These are phyloP conservation scores for Australoheros facetus DNA, from an alignment of 2,797 vertebrate genomes.

Conservation along the genomic window DNA sequence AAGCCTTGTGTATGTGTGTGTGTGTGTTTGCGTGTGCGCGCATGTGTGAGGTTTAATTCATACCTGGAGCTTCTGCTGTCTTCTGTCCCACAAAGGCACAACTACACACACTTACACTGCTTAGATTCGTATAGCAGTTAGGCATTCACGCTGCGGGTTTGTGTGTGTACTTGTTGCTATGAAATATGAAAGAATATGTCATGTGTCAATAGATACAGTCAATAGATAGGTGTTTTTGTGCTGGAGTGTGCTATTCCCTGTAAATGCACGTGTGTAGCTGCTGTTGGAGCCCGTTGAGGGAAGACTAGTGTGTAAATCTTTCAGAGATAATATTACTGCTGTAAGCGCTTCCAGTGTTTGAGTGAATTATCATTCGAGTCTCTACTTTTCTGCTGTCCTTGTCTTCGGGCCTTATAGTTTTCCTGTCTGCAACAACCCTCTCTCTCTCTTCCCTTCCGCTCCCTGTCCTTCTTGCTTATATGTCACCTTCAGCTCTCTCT, in stretches of 20 bases:
- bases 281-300: slow-evolving; percentile 36
- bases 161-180: neutral
- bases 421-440: slow-evolving; percentile 13
- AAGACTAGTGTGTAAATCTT: slow-evolving; percentile 46
- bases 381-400: slow-evolving; percentile 34
- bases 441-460: slow-evolving; percentile 4
- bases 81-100: neutral
- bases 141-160: no score
- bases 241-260: neutral
- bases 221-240: slow-evolving; percentile 1
- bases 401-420: slow-evolving; percentile 45
- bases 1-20: neutral
- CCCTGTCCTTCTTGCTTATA: slow-evolving; percentile 36
- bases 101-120: neutral
- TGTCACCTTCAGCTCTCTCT: slow-evolving; percentile 69
- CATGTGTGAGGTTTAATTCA: neutral
- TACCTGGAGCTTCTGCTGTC: neutral
- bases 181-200: slow-evolving; percentile 1
- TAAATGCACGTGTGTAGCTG: slow-evolving; percentile 17
- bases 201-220: neutral
- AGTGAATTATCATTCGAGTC: slow-evolving; percentile 68
- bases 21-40: neutral
- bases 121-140: neutral
- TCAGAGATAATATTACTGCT: slow-evolving; percentile 53
- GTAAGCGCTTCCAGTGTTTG: slow-evolving; percentile 43